Evolutionary conservation across 2,113 vertebrate genomes (phyloP), one percentile per base, ranked within the genome.

Genomic region (Coturnix japonica): DNA sequence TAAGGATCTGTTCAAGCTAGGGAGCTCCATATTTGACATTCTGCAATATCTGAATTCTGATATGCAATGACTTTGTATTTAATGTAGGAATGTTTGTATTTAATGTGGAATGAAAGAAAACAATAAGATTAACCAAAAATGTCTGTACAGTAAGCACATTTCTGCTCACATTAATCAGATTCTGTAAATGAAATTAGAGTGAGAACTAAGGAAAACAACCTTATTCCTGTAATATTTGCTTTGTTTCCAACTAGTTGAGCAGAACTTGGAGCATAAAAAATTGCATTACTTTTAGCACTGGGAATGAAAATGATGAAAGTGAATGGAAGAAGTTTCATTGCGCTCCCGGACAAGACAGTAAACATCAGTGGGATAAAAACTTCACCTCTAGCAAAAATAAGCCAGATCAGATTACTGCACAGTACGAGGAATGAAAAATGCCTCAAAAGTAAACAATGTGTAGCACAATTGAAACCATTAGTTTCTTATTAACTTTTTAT

Each of bases 1-100:
- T 25, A 85, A 81, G 35, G 26, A 44, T 66, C 23, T 54, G 13
- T 7, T 66, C 23, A 54, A 91, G 9, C 14, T 8, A 74, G 43
- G 25, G 5, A 67, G 22, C 13, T 86, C 28, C 17, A 78, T 18
- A 74, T 39, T 6, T 16, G 25, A 37, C 15, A 47, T 64, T 82
- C 65, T 71, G 17, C 20, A 56, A 15, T 23, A 35, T 18, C 31
- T 85, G 21, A 59, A 72, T 91, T 91, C 19, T 87, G 64, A 54
- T 4, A 41, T 22, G 21, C 4, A 6, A 66, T 43, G 2, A 0
- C n/a, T n/a, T n/a, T n/a, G n/a, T n/a, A n/a, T n/a, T n/a, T n/a
- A n/a, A n/a, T n/a, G n/a, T n/a, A n/a, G n/a, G n/a, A n/a, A n/a
- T n/a, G n/a, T n/a, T n/a, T n/a, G n/a, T n/a, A n/a, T n/a, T n/a